These are phyloP conservation scores for Sebastes elongatus DNA, from an alignment of 2,797 vertebrate species.

Conservation along the genomic window DNA sequence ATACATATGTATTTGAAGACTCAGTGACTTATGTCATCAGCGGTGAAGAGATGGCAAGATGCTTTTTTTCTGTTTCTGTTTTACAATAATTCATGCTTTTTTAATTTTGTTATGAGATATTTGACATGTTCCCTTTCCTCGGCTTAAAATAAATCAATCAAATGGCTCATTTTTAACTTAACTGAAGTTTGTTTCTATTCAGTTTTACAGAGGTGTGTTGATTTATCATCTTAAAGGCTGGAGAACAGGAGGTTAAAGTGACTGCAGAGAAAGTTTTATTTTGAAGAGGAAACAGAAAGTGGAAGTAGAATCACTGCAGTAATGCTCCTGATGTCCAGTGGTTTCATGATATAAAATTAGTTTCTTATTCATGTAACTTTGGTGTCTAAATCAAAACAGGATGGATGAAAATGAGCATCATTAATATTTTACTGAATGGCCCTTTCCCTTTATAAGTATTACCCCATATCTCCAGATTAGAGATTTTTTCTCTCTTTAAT, in stretches of 20 bases:
- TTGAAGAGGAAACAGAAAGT: not conserved
- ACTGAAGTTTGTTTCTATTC: not conserved
- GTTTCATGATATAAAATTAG: too few species aligned
- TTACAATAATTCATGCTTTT: not conserved
- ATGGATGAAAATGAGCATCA: not conserved
- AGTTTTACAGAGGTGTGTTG: not conserved
- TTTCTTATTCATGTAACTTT: not conserved
- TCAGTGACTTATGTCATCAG: not conserved
- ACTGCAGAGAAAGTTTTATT: conserved; percentile 17
- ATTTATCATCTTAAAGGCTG: not conserved
- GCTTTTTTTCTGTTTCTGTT: not conserved
- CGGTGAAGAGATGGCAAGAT: not conserved
- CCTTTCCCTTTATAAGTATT: not conserved
- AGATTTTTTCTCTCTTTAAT: not conserved
- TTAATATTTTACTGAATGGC: not conserved
- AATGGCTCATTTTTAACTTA: not conserved
- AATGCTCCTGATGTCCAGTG: not conserved
- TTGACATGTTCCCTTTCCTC: not conserved
- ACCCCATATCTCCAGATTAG: not conserved
- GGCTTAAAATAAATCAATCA: not conserved
- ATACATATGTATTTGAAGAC: not conserved
- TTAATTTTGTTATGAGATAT: not conserved
- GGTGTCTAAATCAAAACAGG: not conserved
- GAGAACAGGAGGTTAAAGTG: not conserved
- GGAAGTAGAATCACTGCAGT: not conserved